Evolutionary conservation across 2,797 vertebrate genomes (phyloP).

Genomic region (Danio jaintianensis): DNA sequence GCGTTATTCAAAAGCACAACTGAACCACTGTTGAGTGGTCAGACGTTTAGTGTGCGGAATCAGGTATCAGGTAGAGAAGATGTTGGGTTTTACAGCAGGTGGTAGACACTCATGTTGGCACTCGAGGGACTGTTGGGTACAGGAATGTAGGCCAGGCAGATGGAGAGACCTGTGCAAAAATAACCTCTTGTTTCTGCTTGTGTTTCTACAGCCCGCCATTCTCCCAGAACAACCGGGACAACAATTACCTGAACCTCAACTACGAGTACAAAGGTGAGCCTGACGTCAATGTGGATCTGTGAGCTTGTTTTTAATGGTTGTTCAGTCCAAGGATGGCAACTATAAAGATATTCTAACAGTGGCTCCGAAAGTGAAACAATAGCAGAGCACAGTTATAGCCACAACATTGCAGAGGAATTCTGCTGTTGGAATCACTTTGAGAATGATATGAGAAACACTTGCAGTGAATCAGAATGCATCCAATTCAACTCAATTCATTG

Average conservation of each 20-base stretch:
- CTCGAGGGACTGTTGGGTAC: constrained; percentile 14
- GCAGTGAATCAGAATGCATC: too few relatives aligned
- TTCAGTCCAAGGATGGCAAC: neutral
- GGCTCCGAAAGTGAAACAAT: too few relatives aligned
- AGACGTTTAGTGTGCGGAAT: constrained; percentile 13
- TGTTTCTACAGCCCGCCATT: constrained; percentile 77
- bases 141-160: constrained; percentile 58
- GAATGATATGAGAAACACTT: too few relatives aligned
- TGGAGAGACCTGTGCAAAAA: constrained; percentile 50
- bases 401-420: too few relatives aligned
- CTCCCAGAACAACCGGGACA: constrained; percentile 82
- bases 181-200: constrained; percentile 39
- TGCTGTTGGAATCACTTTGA: too few relatives aligned
- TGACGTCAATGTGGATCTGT: constrained; percentile 20
- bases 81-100: constrained; percentile 37
- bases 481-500: too few relatives aligned
- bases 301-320: constrained; percentile 3
- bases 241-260: constrained; percentile 84
- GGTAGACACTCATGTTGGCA: constrained; percentile 31
- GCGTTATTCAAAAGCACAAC: neutral
- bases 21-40: neutral
- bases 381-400: too few relatives aligned
- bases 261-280: constrained; percentile 83
- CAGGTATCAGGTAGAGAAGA: constrained; percentile 27
- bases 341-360: too few relatives aligned